phyloP scores from a whole-genome alignment of 2,797 vertebrate genomes.

The Rhinoraja longicauda region DNA sequence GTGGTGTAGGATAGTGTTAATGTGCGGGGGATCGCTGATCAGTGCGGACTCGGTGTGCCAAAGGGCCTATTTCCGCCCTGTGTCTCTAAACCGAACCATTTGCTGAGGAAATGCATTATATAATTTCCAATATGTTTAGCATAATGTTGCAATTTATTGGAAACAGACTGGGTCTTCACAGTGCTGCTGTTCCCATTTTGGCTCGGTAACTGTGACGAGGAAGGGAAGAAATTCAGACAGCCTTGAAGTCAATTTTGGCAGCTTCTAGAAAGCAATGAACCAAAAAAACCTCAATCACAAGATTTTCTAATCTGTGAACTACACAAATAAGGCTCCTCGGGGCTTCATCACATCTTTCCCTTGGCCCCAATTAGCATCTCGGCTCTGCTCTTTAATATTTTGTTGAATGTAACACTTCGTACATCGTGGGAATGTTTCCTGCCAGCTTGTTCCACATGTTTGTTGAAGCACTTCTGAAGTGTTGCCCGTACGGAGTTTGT shows the following conservation, averaged over 20 bases:
- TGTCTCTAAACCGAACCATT: too few relatives aligned
- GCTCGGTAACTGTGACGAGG: not conserved
- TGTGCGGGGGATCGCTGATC: too few relatives aligned
- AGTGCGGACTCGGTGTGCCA: too few relatives aligned
- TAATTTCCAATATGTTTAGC: not conserved
- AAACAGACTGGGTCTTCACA: not conserved
- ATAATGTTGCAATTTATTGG: not conserved
- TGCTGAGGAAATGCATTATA: not conserved
- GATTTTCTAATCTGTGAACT: not conserved
- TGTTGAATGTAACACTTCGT: not conserved
- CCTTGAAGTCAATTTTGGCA: not conserved
- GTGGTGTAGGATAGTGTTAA: too few relatives aligned
- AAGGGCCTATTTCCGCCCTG: too few relatives aligned
- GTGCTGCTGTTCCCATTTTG: not conserved
- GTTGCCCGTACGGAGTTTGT: too few relatives aligned
- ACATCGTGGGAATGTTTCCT: not conserved
- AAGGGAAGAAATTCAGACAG: not conserved
- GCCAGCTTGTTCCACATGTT: not conserved
- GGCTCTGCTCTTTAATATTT: not conserved
- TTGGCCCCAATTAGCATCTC: not conserved
- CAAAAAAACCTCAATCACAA: not conserved
- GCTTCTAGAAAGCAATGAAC: not conserved
- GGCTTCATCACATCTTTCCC: not conserved
- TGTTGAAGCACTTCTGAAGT: not conserved
- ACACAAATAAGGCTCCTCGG: not conserved